These are phyloP conservation scores for Austrolebias charrua DNA, from an alignment of 2,797 vertebrate genomes.

Conservation along the genomic window DNA sequence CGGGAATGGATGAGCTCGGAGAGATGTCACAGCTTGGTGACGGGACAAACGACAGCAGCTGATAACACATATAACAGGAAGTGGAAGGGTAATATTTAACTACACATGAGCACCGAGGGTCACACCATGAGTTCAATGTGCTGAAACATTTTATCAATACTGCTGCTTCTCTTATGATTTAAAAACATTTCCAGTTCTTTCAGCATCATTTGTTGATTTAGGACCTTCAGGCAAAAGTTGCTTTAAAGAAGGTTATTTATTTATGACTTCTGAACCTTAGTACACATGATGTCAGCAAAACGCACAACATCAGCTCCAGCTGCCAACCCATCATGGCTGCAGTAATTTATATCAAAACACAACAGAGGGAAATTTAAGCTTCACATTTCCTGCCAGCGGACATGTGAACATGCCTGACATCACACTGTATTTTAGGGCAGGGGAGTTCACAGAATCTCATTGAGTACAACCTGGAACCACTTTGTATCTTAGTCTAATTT, in stretches of 20 bases:
- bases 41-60: conserved; percentile 6
- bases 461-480: background rate
- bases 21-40: background rate
- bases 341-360: conserved; percentile 2
- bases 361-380: conserved; percentile 1
- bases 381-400: conserved; percentile 10
- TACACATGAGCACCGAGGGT: background rate
- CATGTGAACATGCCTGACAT: background rate
- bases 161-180: background rate
- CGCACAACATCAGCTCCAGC: background rate
- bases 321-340: conserved; percentile 3
- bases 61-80: conserved; percentile 7
- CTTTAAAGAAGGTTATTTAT: background rate
- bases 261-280: conserved; percentile 8
- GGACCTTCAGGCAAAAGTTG: background rate
- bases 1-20: background rate
- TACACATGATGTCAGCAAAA: conserved; percentile 18
- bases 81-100: conserved; percentile 10
- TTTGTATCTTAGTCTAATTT: background rate
- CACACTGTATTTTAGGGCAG: conserved; percentile 7
- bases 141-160: conserved; percentile 19
- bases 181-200: too few species aligned
- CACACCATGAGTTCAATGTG: conserved; percentile 13
- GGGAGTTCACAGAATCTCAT: conserved; percentile 9
- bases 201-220: background rate